Percentiles rank a stretch among this genome's conserved stretches.
Evolutionary conservation across 2,113 vertebrate species (phyloP).

Genomic region (Diphyllodes magnificus): DNA sequence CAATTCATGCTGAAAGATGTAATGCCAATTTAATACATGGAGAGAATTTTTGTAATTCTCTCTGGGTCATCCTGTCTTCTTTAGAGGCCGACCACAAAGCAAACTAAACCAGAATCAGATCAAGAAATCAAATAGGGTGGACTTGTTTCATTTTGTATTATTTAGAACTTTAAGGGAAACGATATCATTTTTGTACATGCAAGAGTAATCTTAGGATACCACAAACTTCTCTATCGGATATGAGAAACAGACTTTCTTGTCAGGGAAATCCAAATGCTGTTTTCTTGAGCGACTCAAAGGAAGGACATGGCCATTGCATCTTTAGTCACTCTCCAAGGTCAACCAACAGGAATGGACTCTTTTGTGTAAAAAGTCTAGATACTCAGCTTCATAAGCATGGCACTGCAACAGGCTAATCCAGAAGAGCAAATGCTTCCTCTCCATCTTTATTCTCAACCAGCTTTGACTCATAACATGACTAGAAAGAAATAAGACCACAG

Average conservation of each 20-base stretch:
- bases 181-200: not conserved
- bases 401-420: not conserved
- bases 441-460: not conserved
- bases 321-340: not conserved
- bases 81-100: slow-evolving; percentile 35
- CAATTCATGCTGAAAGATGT: slow-evolving; percentile 53
- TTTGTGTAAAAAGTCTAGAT: not conserved
- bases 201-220: not conserved
- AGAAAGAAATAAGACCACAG: not conserved
- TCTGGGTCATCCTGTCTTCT: not conserved
- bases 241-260: not conserved
- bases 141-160: slow-evolving; percentile 26
- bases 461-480: not conserved
- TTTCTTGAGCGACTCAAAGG: not conserved
- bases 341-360: not conserved
- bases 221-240: not conserved
- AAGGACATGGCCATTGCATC: not conserved
- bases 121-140: slow-evolving; percentile 25
- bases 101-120: slow-evolving; percentile 59
- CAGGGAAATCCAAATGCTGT: not conserved
- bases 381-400: not conserved
- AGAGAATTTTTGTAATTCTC: not conserved
- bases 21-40: slow-evolving; percentile 34
- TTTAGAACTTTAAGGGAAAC: slow-evolving; percentile 26
- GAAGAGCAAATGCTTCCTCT: not conserved